Conservation (phyloP, 1,140 invertebrate genomes). For the Camponotus pennsylvanicus region DNA sequence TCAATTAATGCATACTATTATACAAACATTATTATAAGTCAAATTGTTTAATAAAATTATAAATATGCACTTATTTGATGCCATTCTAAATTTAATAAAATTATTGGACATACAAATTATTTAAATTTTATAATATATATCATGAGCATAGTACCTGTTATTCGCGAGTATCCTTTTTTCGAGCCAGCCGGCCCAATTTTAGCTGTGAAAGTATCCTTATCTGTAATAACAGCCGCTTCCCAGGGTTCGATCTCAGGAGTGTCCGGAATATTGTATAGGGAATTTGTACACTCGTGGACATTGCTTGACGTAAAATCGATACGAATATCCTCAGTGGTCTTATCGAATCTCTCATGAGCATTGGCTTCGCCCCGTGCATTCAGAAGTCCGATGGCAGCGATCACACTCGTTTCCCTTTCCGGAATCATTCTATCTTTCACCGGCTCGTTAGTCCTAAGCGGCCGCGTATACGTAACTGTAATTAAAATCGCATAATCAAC, state of each 20-base stretch:
- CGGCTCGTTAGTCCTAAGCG: constrained; percentile 91
- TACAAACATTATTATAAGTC: too few species aligned
- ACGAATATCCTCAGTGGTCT: constrained; percentile 91
- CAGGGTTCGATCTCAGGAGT: constrained; percentile 88
- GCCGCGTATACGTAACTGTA: constrained; percentile 91
- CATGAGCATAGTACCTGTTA: constrained; percentile 88
- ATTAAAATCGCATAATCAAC: background rate
- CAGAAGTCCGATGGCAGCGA: constrained; percentile 95
- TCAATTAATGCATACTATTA: too few species aligned
- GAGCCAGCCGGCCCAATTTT: constrained; percentile 95
- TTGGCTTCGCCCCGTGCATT: constrained; percentile 93
- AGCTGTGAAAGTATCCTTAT: constrained; percentile 89
- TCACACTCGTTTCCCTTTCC: constrained; percentile 90
- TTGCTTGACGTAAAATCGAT: constrained; percentile 90
- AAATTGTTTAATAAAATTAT: constrained; percentile 12
- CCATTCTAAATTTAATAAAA: background rate
- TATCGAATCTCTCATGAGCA: constrained; percentile 91
- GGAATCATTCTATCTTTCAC: constrained; percentile 91
- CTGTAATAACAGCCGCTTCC: constrained; percentile 88
- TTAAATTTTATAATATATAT: background rate
- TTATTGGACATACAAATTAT: background rate
- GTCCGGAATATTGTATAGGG: constrained; percentile 83
- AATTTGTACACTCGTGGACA: constrained; percentile 85
- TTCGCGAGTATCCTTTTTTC: constrained; percentile 91
- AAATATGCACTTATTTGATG: background rate